These are phyloP conservation scores for Megaceryle maxima DNA, from an alignment of 2,113 vertebrate species.

Conservation along the genomic window DNA sequence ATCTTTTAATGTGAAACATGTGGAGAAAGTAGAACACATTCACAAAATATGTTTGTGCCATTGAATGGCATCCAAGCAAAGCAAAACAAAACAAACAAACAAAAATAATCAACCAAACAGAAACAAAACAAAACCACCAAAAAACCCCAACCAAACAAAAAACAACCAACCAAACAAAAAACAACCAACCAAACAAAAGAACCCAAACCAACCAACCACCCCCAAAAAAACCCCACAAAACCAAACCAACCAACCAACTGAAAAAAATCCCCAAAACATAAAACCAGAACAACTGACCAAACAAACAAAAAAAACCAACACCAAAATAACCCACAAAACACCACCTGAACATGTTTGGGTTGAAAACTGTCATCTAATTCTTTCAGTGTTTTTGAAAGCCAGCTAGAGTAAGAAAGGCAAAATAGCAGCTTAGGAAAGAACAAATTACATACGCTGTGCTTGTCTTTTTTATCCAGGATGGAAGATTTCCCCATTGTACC, in stretches of 20 bases:
- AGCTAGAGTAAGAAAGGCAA: background rate
- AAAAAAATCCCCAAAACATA: background rate
- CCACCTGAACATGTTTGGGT: background rate
- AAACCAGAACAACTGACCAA: background rate
- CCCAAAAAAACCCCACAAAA: background rate
- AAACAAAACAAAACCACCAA: background rate
- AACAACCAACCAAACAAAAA: background rate
- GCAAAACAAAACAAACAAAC: no score
- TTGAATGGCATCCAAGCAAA: background rate
- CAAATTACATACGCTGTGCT: background rate
- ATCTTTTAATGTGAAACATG: background rate
- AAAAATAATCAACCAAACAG: background rate
- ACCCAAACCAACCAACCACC: no score
- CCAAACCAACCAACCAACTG: no score
- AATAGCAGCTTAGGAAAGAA: background rate
- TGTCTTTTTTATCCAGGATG: slow-evolving; percentile 39
- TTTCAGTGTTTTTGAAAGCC: background rate
- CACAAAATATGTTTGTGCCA: background rate
- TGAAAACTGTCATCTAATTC: background rate
- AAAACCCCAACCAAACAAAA: background rate
- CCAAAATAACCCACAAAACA: no score
- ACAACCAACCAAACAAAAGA: background rate
- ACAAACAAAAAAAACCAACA: no score
- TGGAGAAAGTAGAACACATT: background rate
- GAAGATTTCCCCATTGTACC: slow-evolving; percentile 70